A percentile compares a stretch with the other conserved stretches of the same genome.
Evolutionary conservation across 2,888 invertebrate species (phyloP).

Genomic region (Steromphala cineraria): DNA sequence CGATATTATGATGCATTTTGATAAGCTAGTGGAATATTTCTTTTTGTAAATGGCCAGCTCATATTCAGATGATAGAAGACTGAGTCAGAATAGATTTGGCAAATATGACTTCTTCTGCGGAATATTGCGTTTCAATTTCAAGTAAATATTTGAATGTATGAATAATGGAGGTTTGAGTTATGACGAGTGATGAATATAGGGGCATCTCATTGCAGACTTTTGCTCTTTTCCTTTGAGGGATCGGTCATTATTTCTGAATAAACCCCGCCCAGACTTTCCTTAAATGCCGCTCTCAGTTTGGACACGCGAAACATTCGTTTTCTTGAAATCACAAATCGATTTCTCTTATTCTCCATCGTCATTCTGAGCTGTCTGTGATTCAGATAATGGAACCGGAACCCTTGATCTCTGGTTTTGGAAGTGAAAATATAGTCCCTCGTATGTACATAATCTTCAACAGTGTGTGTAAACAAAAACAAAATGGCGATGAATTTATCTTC

Average conservation of each 20-base stretch:
- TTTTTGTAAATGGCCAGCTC: too few relatives aligned
- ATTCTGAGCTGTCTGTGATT: background rate
- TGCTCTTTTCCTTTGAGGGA: background rate
- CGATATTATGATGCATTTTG: too few relatives aligned
- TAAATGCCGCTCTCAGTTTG: background rate
- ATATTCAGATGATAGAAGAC: too few relatives aligned
- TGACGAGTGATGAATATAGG: background rate
- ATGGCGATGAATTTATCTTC: background rate
- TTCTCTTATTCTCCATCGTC: too few relatives aligned
- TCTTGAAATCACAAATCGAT: background rate
- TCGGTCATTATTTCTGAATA: background rate
- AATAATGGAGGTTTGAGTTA: background rate
- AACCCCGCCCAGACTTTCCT: background rate
- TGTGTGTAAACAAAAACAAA: background rate
- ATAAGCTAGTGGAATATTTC: too few relatives aligned
- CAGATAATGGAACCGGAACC: background rate
- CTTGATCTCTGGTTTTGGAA: too few relatives aligned
- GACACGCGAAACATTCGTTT: background rate
- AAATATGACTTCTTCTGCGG: background rate
- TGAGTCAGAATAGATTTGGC: too few relatives aligned
- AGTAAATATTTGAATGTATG: background rate
- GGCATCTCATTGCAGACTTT: background rate
- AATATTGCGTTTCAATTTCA: background rate
- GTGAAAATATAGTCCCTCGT: background rate
- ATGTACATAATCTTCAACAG: background rate